Conservation (phyloP, 1,140 invertebrate species). For the Drosophila sucinea region DNA sequence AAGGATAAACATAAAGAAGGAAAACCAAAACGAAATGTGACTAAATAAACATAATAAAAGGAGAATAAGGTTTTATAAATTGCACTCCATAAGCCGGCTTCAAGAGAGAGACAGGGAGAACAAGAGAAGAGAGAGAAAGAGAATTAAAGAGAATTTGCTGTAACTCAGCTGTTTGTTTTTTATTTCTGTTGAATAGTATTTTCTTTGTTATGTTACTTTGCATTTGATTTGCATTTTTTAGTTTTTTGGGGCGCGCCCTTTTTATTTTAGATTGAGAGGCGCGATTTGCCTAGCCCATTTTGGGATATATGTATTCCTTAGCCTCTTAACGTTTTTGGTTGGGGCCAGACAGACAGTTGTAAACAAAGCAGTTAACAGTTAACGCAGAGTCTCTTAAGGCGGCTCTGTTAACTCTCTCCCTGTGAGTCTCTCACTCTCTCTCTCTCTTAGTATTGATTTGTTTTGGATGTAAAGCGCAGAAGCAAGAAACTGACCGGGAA, state of each 20-base stretch:
- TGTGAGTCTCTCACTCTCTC: neutral
- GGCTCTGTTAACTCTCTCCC: conserved; percentile 50
- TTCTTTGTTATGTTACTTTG: conserved; percentile 21
- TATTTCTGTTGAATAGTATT: neutral
- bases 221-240: conserved; percentile 42
- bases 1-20: conserved; percentile 6
- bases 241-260: conserved; percentile 66
- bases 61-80: conserved; percentile 53
- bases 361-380: conserved; percentile 54
- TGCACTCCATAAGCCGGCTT: conserved; percentile 40
- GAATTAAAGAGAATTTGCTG: conserved; percentile 22
- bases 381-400: conserved; percentile 38
- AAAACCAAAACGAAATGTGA: conserved; percentile 25
- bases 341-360: conserved; percentile 34
- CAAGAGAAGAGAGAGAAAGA: neutral
- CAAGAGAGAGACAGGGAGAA: neutral
- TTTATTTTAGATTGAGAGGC: conserved; percentile 12
- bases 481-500: conserved; percentile 34
- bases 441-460: conserved; percentile 64
- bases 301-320: neutral
- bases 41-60: conserved; percentile 46
- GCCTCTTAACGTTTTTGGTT: conserved; percentile 9
- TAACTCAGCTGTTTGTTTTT: conserved; percentile 51
- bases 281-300: conserved; percentile 32
- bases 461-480: conserved; percentile 59